Conservation (phyloP, 1,140 invertebrate species). For the Halesus radiatus region DNA sequence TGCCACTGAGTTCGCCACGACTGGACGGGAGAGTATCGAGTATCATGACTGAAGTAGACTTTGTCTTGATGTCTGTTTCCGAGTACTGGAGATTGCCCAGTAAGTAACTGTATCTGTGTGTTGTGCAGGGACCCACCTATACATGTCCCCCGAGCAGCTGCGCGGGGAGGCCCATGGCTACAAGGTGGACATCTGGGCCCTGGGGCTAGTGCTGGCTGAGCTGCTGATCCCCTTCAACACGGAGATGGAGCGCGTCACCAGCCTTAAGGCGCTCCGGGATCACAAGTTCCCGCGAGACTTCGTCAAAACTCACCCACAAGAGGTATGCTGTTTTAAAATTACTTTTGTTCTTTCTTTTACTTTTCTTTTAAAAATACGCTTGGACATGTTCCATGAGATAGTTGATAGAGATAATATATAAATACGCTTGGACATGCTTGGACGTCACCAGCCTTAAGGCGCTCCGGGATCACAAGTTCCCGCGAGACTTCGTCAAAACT, state of each 20-base stretch:
- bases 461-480: slow-evolving; percentile 79
- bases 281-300: slow-evolving; percentile 82
- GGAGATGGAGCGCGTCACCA: slow-evolving; percentile 86
- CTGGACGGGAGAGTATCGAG: no score
- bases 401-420: no score
- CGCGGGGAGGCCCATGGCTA: slow-evolving; percentile 85
- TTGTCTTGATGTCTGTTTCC: no score
- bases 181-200: slow-evolving; percentile 97
- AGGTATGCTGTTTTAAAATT: slow-evolving; percentile 70
- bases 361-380: neutral
- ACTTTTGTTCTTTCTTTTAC: neutral
- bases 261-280: slow-evolving; percentile 75
- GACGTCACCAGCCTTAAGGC: slow-evolving; percentile 73
- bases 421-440: no score
- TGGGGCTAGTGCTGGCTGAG: slow-evolving; percentile 96
- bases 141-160: slow-evolving; percentile 98
- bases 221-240: slow-evolving; percentile 90
- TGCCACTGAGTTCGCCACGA: no score
- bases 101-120: neutral
- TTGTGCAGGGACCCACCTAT: slow-evolving; percentile 86
- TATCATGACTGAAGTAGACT: no score
- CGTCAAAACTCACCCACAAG: slow-evolving; percentile 73
- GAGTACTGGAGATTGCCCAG: no score
- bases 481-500: slow-evolving; percentile 75
- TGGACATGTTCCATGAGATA: neutral